A percentile compares a stretch with the other conserved stretches of the same genome.
phyloP scores from a whole-genome alignment of 1,140 invertebrate genomes.

The Sipha flava region DNA sequence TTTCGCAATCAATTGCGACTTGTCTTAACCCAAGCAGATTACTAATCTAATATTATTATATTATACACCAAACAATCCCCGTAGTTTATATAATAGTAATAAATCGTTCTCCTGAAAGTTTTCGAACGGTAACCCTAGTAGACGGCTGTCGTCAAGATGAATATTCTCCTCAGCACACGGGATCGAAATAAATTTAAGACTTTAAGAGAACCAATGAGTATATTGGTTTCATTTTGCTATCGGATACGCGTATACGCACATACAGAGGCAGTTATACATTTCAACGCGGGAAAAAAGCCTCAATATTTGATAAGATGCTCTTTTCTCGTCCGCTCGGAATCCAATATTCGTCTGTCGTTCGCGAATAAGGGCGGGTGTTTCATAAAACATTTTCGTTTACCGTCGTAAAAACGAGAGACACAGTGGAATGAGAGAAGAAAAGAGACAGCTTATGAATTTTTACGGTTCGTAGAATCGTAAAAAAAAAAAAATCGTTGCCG shows the following conservation, averaged over 20 bases:
- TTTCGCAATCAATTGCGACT: too few relatives aligned
- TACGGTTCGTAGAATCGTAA: neutral
- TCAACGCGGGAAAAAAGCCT: neutral
- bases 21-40: too few relatives aligned
- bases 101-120: neutral
- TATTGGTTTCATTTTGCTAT: neutral
- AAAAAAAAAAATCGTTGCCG: neutral
- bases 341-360: neutral
- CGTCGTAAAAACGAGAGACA: neutral
- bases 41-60: too few relatives aligned
- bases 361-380: neutral
- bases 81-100: neutral
- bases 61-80: too few relatives aligned
- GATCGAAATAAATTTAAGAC: too few relatives aligned
- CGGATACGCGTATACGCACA: too few relatives aligned
- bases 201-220: neutral
- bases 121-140: neutral
- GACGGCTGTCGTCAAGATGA: neutral
- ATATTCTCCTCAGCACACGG: neutral
- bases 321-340: neutral
- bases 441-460: neutral
- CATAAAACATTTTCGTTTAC: neutral
- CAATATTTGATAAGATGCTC: neutral
- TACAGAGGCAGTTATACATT: neutral
- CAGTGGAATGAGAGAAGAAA: too few relatives aligned